Percentiles rank a stretch among this genome's conserved stretches.
These are phyloP conservation scores for Xenus cinereus DNA, from an alignment of 2,113 vertebrate genomes.

Conservation along the genomic window DNA sequence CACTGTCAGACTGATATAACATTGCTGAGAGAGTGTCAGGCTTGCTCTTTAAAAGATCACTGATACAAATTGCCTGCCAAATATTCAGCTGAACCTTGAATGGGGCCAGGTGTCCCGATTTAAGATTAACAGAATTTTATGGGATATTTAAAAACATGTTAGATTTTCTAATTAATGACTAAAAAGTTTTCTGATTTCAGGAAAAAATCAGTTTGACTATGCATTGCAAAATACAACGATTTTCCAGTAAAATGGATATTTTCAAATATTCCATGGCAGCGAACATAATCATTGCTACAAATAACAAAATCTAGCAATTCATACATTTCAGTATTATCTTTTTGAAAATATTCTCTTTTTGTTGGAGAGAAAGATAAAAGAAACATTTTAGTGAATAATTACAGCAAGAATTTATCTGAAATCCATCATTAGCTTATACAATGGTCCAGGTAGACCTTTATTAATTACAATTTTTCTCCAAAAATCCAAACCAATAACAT, in stretches of 20 bases:
- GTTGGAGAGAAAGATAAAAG: background rate
- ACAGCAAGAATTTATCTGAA: background rate
- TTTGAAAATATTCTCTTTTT: background rate
- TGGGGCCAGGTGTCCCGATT: background rate
- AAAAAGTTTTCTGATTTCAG: background rate
- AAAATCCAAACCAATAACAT: background rate
- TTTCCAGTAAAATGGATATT: background rate
- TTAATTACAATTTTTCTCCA: background rate
- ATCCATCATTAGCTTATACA: background rate
- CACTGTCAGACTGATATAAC: background rate
- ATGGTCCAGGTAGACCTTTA: background rate
- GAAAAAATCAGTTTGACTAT: background rate
- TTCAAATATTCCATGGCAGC: background rate
- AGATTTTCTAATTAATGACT: background rate
- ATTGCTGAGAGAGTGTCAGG: background rate
- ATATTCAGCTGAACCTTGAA: background rate
- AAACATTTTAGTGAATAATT: background rate
- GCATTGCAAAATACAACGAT: background rate
- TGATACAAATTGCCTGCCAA: background rate
- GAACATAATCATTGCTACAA: background rate
- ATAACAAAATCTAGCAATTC: background rate
- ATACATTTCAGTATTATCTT: background rate
- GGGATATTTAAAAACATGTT: background rate
- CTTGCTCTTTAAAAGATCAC: background rate
- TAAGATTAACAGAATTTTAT: background rate